phyloP scores from a whole-genome alignment of 2,797 vertebrate genomes.

The Neostethus bicornis region DNA sequence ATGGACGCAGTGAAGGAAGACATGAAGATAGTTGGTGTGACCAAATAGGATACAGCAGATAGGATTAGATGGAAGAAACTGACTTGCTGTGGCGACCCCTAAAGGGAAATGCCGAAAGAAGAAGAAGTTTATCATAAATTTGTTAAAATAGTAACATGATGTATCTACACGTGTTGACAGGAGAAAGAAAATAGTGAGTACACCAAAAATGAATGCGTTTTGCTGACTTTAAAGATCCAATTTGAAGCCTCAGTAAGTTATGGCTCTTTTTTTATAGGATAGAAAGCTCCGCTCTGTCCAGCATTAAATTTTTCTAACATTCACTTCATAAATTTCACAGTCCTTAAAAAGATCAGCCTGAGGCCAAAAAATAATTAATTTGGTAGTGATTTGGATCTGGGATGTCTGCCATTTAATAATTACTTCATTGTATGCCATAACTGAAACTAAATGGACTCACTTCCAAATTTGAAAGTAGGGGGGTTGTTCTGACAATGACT shows the following conservation, averaged over 20 bases:
- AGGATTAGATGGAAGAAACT: no score
- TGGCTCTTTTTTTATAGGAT: neutral
- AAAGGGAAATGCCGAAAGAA: no score
- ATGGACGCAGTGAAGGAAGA: no score
- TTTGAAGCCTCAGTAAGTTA: conserved; percentile 9
- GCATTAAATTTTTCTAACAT: conserved; percentile 18
- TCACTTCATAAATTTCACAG: conserved; percentile 22
- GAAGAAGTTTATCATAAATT: no score
- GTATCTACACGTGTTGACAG: neutral
- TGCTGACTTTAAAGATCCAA: conserved; percentile 6
- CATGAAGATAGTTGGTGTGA: no score
- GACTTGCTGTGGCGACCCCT: no score
- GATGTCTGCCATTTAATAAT: conserved; percentile 59
- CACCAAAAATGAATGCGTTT: neutral
- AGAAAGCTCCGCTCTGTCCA: conserved; percentile 10
- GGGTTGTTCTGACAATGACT: conserved; percentile 24
- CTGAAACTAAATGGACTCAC: conserved; percentile 42
- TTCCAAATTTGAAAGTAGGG: conserved; percentile 27
- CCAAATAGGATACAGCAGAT: no score
- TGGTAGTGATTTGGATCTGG: conserved; percentile 50
- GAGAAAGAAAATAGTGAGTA: neutral
- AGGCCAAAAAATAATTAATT: conserved; percentile 53
- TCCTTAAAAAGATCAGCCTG: conserved; percentile 14
- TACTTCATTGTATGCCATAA: conserved; percentile 45
- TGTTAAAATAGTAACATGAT: no score